phyloP scores from a whole-genome alignment of 2,888 invertebrate species.

The Drosophila flavopinicola region DNA sequence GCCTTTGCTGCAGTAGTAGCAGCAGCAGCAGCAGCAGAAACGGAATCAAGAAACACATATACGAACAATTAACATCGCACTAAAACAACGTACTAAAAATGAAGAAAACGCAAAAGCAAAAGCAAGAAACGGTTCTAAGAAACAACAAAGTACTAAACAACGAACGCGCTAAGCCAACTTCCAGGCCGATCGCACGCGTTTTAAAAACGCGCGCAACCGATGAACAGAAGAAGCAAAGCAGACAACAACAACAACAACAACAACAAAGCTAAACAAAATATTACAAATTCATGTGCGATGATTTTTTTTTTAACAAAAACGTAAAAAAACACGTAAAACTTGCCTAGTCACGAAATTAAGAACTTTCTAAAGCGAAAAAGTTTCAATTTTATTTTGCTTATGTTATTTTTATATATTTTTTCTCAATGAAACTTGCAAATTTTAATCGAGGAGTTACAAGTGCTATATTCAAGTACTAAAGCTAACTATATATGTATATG shows the following conservation, averaged over 20 bases:
- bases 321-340: constrained; percentile 53
- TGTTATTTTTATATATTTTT: constrained; percentile 42
- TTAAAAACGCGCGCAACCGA: constrained; percentile 26
- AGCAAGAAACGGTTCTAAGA: constrained; percentile 34
- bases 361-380: constrained; percentile 68
- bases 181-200: constrained; percentile 31
- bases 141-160: constrained; percentile 37
- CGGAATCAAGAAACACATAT: constrained; percentile 13
- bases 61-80: constrained; percentile 71
- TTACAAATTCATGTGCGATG: constrained; percentile 30
- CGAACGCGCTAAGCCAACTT: constrained; percentile 52
- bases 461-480: constrained; percentile 77
- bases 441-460: constrained; percentile 47
- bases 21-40: constrained; percentile 8
- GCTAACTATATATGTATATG: constrained; percentile 27
- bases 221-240: too few species aligned
- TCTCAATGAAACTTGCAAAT: constrained; percentile 42
- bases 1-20: constrained; percentile 8
- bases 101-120: constrained; percentile 15
- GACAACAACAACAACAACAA: constrained; percentile 22
- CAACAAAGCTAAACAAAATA: constrained; percentile 3
- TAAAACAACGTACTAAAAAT: constrained; percentile 63
- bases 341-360: constrained; percentile 79
- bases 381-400: constrained; percentile 39
- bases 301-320: constrained; percentile 41